phyloP scores from a whole-genome alignment of 2,888 invertebrate genomes.

The Megaustenia siamemsis region DNA sequence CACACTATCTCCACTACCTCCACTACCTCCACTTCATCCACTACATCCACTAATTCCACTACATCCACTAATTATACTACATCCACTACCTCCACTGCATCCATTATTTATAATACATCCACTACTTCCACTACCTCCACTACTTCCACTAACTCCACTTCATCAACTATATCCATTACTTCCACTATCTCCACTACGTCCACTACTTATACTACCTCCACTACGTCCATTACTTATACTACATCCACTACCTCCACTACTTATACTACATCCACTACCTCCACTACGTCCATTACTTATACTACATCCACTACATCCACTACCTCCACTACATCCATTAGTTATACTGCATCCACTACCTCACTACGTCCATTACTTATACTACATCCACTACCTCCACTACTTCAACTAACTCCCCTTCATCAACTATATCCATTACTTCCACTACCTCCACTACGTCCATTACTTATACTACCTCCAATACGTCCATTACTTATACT shows the following conservation, averaged over 20 bases:
- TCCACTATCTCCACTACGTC: slow-evolving; percentile 24
- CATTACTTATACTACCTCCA: neutral
- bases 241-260: slow-evolving; percentile 28
- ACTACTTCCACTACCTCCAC: slow-evolving; percentile 28
- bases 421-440: neutral
- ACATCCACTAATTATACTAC: slow-evolving; percentile 26
- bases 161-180: slow-evolving; percentile 25
- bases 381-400: slow-evolving; percentile 3
- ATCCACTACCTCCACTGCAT: slow-evolving; percentile 24
- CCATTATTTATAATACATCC: slow-evolving; percentile 25
- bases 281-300: slow-evolving; percentile 33
- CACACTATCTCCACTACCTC: neutral
- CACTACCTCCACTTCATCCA: neutral
- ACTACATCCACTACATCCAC: slow-evolving; percentile 33
- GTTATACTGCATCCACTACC: neutral
- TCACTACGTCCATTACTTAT: neutral
- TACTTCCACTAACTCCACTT: slow-evolving; percentile 29
- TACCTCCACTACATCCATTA: slow-evolving; percentile 26
- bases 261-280: slow-evolving; percentile 24
- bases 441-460: neutral
- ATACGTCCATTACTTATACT: slow-evolving; percentile 2
- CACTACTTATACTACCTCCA: slow-evolving; percentile 29
- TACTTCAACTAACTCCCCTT: neutral
- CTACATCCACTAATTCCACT: slow-evolving; percentile 22
- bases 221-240: slow-evolving; percentile 1